Base-by-base conservation (phyloP, 2,888 invertebrate species). In the Sinohyriopsis cumingii region DNA sequence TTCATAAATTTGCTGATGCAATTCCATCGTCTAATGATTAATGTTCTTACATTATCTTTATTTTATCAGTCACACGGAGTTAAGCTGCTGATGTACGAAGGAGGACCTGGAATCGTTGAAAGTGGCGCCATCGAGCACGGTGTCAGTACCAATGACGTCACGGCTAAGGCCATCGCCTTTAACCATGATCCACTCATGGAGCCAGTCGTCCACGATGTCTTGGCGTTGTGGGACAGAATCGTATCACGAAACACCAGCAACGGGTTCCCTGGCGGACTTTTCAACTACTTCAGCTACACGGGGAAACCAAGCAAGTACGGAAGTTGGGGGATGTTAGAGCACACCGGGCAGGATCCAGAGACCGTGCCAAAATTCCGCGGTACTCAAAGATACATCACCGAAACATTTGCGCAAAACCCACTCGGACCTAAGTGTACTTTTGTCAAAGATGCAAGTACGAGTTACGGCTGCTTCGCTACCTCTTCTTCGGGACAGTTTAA, bases 281-380 rank as follows among this genome's bases (percentile, higher is more conserved):
- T 83, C 65, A 84, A 82, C 70, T 83, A 84, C 67, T 84, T 84
- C 61, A 72, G 81, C 12, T 82, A 79, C n/a, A 72, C 75, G 4
- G 72, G 77, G 18, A 60, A 68, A 5, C 79, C 78, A 5, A 72
- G 68, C n/a, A 83, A 82, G 66, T 83, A 80, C 68, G 84, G 84
- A 9, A 82, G 81, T 56, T 84, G 83, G 83, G 83, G 84, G 6
- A 81, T 84, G 78, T 53, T 83, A 18, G 80, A 83, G 53, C 81
- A 80, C 64, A 83, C 83, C 15, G 82, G 81, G 20, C 81, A 84
- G 63, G 75, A 82, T n/a, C 76, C 78, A 5, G 64, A 67, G n/a
- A 77, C 73, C 12, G 81, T 82, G 0, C 81, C 84, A 20, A 84
- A 82, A 71, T 84, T 80, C 66, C 59, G 75, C 25, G 83, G 81